Base-by-base conservation (phyloP, 2,888 invertebrate species). In the Catocala fraxini region DNA sequence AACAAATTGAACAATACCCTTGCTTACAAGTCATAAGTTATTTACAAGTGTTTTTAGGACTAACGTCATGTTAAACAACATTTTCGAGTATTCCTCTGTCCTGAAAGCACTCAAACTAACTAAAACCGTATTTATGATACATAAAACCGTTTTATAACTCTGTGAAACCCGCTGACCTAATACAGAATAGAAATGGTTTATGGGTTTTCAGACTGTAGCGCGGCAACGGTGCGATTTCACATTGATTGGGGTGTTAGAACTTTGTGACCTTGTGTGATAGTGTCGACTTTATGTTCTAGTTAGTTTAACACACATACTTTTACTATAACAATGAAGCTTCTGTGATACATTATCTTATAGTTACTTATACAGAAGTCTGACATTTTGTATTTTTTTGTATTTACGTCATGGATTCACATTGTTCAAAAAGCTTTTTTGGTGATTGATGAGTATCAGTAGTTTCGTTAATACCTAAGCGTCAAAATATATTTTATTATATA, bases 111-210 rank as follows among this genome's bases (percentile, higher is more conserved):
- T 82, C 71, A 73, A 79, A 82, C 75, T 77, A 74, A 68, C 76
- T 70, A 70, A 75, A 79, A 67, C 77, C 68, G 73, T 85, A 84
- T 87, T 87, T 85, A 86, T 76, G 84, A 82, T 74, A 77, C 81
- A 84, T 87, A 84, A 88, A 87, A 82, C 75, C 53, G 77, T 75
- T 84, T 83, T 82, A 84, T 72, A 84, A 78, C 83, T 79, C 54
- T 57, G 63, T 55, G 59, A 63, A 72, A 70, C 72, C 69, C 59
- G 76, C 65, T 82, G 84, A 82, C 81, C 82, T 79, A 73, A 77
- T 75, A 75, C 57, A 5, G 65, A 70, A 70, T 69, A 53, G 68
- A 68, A 57, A 68, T 59, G 55, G 46, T 53, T 71, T 66, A 71
- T 67, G 70, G 55, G 42, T 39, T 47, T 58, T 58, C 66, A 68